These are phyloP conservation scores for Pachyseris speciosa DNA, from an alignment of 64 coral and sea anemone species.

Conservation along the genomic window DNA sequence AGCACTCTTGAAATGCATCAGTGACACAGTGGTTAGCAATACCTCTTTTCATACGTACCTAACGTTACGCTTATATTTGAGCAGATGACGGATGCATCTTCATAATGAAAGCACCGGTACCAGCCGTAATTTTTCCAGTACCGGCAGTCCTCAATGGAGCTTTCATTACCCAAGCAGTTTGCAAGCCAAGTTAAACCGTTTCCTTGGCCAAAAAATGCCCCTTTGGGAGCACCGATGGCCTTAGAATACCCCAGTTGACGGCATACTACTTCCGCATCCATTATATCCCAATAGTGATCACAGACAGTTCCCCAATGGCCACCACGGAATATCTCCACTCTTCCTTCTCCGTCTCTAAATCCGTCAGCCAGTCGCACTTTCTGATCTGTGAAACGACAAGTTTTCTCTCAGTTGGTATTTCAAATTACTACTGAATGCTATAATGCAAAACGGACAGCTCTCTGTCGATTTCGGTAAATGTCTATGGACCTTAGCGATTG, in stretches of 20 bases:
- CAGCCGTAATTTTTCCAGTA: background rate
- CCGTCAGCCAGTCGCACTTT: background rate
- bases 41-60: background rate
- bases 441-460: no score
- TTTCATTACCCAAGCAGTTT: background rate
- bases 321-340: no score
- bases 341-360: no score
- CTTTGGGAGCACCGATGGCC: background rate
- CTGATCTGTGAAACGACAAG: background rate
- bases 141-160: background rate
- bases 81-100: conserved; percentile 20
- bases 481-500: no score
- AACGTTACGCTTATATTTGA: background rate
- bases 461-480: no score
- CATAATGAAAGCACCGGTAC: no score
- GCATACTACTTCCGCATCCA: background rate
- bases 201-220: background rate
- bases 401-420: no score
- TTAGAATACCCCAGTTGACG: background rate
- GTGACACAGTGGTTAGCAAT: no score
- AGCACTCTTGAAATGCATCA: no score
- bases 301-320: conserved; percentile 23
- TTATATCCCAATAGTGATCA: conserved; percentile 6
- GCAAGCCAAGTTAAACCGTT: background rate
- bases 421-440: no score